phyloP scores from a whole-genome alignment of 2,888 invertebrate species.

The Drosophila mimetica region DNA sequence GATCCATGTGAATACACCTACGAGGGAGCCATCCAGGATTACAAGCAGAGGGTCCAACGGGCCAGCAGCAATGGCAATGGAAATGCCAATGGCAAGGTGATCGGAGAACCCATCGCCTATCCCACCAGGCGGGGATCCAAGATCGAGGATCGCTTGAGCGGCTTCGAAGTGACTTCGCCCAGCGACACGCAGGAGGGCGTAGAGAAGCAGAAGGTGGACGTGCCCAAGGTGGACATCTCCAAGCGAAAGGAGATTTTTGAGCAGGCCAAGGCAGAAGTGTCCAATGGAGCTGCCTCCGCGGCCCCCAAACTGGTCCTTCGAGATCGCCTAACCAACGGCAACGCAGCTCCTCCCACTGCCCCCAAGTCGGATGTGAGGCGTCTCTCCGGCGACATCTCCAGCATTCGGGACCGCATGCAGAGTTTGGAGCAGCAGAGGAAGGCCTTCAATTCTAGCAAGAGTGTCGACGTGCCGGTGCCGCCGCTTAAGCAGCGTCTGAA shows the following conservation, averaged over 20 bases:
- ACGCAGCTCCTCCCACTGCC: conserved; percentile 39
- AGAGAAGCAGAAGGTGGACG: conserved; percentile 85
- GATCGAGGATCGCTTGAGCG: conserved; percentile 87
- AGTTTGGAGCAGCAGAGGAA: conserved; percentile 86
- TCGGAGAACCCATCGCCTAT: conserved; percentile 83
- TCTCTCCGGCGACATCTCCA: conserved; percentile 87
- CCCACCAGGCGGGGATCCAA: conserved; percentile 85
- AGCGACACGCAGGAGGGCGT: conserved; percentile 83
- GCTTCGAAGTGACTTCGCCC: conserved; percentile 85
- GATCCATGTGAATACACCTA: conserved; percentile 93
- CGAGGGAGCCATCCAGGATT: conserved; percentile 94
- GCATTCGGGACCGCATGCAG: conserved; percentile 87
- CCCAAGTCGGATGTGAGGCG: conserved; percentile 83
- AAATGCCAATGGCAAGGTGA: conserved; percentile 72
- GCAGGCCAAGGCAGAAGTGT: conserved; percentile 41
- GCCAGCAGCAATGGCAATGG: conserved; percentile 79
- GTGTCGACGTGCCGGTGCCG: conserved; percentile 82
- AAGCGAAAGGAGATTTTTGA: conserved; percentile 94
- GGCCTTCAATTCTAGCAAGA: conserved; percentile 78
- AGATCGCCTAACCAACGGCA: conserved; percentile 70
- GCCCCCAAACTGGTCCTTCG: conserved; percentile 69
- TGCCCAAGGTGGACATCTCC: conserved; percentile 92
- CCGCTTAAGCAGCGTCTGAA: conserved; percentile 84
- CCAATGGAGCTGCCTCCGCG: conserved; percentile 31
- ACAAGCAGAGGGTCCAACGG: conserved; percentile 90